Conservation (phyloP, 2,888 invertebrate genomes). For the Drosophila limbata region DNA sequence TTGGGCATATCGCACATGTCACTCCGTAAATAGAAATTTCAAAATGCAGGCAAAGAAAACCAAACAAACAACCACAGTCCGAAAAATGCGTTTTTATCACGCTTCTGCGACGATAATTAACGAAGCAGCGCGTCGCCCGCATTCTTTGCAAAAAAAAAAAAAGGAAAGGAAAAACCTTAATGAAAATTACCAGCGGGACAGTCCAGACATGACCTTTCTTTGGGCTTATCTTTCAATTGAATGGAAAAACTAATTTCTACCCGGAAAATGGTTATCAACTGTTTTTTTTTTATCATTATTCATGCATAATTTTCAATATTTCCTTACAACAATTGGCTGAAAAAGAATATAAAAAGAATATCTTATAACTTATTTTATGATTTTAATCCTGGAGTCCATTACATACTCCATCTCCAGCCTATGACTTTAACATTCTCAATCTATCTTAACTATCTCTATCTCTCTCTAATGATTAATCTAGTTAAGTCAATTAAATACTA, state of each 20-base stretch:
- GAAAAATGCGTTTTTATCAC: constrained; percentile 61
- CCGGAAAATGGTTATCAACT: constrained; percentile 22
- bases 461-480: constrained; percentile 67
- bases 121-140: constrained; percentile 43
- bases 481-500: constrained; percentile 63
- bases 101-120: constrained; percentile 50
- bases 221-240: constrained; percentile 24
- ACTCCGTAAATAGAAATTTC: constrained; percentile 71
- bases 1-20: constrained; percentile 56
- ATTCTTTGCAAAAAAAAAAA: constrained; percentile 37
- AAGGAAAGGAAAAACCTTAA: constrained; percentile 12
- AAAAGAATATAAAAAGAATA: constrained; percentile 3
- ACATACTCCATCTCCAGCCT: constrained; percentile 27
- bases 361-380: constrained; percentile 22
- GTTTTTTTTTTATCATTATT: constrained; percentile 5
- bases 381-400: constrained; percentile 35
- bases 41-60: constrained; percentile 55
- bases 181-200: constrained; percentile 31
- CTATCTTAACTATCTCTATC: constrained; percentile 47
- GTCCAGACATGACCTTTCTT: constrained; percentile 45
- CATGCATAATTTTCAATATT: constrained; percentile 11
- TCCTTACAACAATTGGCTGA: constrained; percentile 18
- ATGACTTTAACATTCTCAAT: constrained; percentile 45
- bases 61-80: constrained; percentile 25
- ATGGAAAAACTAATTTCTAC: constrained; percentile 15